Percentiles rank a stretch among this genome's conserved stretches.
Evolutionary conservation across 2,888 invertebrate species (phyloP).

Genomic region (Piscicola geometra): DNA sequence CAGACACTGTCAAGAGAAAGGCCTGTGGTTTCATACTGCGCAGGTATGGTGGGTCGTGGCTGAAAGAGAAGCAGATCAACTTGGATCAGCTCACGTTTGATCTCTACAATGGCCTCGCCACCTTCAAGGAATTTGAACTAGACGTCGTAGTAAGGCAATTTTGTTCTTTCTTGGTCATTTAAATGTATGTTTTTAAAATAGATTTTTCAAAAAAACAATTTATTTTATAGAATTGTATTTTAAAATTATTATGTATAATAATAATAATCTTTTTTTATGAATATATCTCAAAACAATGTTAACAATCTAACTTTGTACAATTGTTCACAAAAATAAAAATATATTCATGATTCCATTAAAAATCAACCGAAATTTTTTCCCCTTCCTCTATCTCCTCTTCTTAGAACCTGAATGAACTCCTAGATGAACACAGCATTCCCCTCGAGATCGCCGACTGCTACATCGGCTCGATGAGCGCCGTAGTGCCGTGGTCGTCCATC

Average conservation of each 20-base stretch:
- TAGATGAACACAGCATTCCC: constrained; percentile 13
- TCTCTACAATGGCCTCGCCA: constrained; percentile 25
- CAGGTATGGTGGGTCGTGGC: constrained; percentile 17
- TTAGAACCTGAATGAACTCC: constrained; percentile 25
- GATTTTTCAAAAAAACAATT: too few relatives aligned
- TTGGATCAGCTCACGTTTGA: constrained; percentile 28
- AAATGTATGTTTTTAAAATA: too few relatives aligned
- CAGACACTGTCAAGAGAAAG: constrained; percentile 25
- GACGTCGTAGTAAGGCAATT: constrained; percentile 27
- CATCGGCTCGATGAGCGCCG: constrained; percentile 11
- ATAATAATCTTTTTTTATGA: too few relatives aligned
- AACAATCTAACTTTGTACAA: too few relatives aligned
- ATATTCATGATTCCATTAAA: too few relatives aligned
- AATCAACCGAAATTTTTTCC: too few relatives aligned
- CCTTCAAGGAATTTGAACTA: constrained; percentile 24
- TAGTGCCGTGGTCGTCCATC: constrained; percentile 17
- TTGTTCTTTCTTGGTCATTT: too few relatives aligned
- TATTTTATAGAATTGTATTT: too few relatives aligned
- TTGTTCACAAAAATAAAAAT: too few relatives aligned
- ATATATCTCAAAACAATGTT: too few relatives aligned
- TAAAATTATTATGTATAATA: too few relatives aligned
- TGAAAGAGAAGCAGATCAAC: constrained; percentile 27
- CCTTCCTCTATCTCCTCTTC: too few relatives aligned
- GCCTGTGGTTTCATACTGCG: constrained; percentile 24
- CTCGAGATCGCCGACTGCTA: constrained; percentile 25